Conservation (phyloP, 2,113 vertebrate species). For the Menidia beryllina region DNA sequence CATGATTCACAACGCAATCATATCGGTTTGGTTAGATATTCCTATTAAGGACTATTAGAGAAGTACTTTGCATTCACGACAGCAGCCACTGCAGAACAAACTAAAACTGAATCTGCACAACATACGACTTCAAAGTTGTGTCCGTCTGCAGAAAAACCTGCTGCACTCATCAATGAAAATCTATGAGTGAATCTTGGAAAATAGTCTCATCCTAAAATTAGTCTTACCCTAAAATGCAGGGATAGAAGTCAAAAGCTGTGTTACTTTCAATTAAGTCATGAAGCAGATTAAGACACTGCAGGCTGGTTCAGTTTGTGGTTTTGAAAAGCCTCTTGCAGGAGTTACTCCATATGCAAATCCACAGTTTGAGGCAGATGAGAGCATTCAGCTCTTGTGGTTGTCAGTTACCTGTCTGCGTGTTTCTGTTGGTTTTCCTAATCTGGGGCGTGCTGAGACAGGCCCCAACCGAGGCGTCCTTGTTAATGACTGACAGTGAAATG, state of each 20-base stretch:
- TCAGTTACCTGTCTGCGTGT: conserved; percentile 4
- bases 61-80: conserved; percentile 3
- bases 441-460: conserved; percentile 35
- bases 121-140: neutral
- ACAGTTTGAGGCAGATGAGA: neutral
- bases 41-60: conserved; percentile 42
- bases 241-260: too few species aligned
- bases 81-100: neutral
- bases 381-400: conserved; percentile 17
- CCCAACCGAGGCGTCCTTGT: neutral
- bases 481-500: conserved; percentile 15
- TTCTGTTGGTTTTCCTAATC: conserved; percentile 24
- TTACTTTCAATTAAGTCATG: neutral
- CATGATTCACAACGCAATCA: conserved; percentile 32
- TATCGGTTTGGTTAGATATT: too few species aligned
- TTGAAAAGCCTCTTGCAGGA: neutral
- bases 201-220: too few species aligned
- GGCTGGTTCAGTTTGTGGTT: neutral
- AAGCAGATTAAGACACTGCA: neutral
- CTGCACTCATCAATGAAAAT: neutral
- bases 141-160: neutral
- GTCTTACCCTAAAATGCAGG: too few species aligned
- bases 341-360: neutral
- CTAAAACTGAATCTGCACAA: conserved; percentile 32
- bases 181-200: neutral